These are phyloP conservation scores for Sinocyclocheilus anshuiensis DNA, from an alignment of 2,113 vertebrate species.

Conservation along the genomic window DNA sequence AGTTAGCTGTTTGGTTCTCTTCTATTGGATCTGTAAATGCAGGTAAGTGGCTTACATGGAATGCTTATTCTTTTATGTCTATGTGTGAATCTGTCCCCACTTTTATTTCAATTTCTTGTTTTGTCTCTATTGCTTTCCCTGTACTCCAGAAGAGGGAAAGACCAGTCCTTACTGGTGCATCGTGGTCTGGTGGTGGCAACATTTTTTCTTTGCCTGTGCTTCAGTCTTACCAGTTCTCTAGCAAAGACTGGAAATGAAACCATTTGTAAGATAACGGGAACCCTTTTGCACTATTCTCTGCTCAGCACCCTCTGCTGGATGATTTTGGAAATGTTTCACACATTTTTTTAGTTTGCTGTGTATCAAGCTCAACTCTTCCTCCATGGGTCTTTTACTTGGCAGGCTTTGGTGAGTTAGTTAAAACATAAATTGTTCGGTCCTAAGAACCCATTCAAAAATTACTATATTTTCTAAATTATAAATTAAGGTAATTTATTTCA, in stretches of 20 bases:
- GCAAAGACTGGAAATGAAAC: constrained; percentile 63
- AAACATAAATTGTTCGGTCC: background rate
- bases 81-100: no score
- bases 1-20: constrained; percentile 70
- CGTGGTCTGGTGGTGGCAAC: constrained; percentile 67
- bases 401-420: constrained; percentile 3
- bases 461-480: background rate
- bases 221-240: constrained; percentile 70
- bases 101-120: background rate
- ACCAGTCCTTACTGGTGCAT: constrained; percentile 68
- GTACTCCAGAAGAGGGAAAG: constrained; percentile 32
- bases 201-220: constrained; percentile 65
- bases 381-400: constrained; percentile 45
- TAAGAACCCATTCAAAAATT: background rate
- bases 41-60: constrained; percentile 57
- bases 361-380: constrained; percentile 65
- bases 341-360: constrained; percentile 73
- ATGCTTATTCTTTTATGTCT: background rate
- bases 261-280: constrained; percentile 64
- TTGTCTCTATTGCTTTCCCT: background rate
- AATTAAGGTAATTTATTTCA: constrained; percentile 41
- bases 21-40: constrained; percentile 67
- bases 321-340: constrained; percentile 74
- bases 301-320: constrained; percentile 73
- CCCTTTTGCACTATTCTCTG: constrained; percentile 70